Conservation (phyloP, 1,140 invertebrate genomes). For the Hyposmocoma kahamanoa region DNA sequence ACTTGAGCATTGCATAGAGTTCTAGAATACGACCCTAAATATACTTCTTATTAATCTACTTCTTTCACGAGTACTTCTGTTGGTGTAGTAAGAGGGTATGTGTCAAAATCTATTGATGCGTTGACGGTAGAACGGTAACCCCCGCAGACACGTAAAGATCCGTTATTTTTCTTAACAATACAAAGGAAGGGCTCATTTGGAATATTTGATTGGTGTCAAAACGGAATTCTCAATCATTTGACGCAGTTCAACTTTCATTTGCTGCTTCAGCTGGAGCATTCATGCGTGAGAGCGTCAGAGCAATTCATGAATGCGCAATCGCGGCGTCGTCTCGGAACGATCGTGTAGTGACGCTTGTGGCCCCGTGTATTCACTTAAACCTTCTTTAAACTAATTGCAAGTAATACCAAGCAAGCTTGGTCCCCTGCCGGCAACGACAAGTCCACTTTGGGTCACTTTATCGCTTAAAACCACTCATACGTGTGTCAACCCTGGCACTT, state of each 20-base stretch:
- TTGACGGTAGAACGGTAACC: slow-evolving; percentile 22
- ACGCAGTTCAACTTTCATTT: slow-evolving; percentile 17
- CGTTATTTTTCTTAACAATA: slow-evolving; percentile 19
- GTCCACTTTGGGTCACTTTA: slow-evolving; percentile 15
- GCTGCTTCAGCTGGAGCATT: slow-evolving; percentile 13
- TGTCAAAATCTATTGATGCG: slow-evolving; percentile 13
- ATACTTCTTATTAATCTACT: too few species aligned
- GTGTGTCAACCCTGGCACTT: slow-evolving; percentile 11
- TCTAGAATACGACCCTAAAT: too few species aligned
- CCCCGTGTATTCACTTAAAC: slow-evolving; percentile 16
- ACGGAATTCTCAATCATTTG: slow-evolving; percentile 10
- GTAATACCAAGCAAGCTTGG: slow-evolving; percentile 15
- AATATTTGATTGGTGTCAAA: slow-evolving; percentile 19
- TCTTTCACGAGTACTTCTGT: slow-evolving; percentile 14
- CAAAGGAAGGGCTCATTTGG: slow-evolving; percentile 22
- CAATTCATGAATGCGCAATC: slow-evolving; percentile 15
- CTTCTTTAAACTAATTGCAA: slow-evolving; percentile 17
- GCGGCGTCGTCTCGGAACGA: slow-evolving; percentile 6
- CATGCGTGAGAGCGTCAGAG: too few species aligned
- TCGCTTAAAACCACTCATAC: slow-evolving; percentile 8
- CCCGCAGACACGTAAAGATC: slow-evolving; percentile 19
- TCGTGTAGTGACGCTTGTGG: slow-evolving; percentile 15
- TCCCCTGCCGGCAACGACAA: slow-evolving; percentile 14
- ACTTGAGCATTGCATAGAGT: too few species aligned
- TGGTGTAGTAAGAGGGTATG: slow-evolving; percentile 16